phyloP scores from a whole-genome alignment of 2,797 vertebrate genomes.

The Acanthornis magna region DNA sequence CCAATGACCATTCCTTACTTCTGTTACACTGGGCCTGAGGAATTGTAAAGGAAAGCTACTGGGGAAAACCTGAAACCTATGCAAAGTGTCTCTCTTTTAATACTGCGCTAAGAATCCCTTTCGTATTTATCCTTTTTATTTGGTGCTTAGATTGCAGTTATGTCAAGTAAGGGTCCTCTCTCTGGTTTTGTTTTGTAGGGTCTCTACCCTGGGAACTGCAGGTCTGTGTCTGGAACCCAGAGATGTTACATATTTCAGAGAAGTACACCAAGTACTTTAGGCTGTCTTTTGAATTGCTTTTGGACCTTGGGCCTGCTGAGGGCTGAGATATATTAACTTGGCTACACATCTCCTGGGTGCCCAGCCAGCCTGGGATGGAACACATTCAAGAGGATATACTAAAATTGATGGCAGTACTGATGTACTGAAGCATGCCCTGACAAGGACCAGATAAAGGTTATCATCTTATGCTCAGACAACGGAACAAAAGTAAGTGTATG shows the following conservation, averaged over 20 bases:
- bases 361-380: constrained; percentile 7
- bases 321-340: constrained; percentile 25
- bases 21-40: background rate
- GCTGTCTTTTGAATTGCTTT: background rate
- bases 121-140: background rate
- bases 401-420: background rate
- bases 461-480: background rate
- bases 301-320: background rate
- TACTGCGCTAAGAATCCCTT: background rate
- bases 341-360: background rate
- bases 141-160: background rate
- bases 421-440: background rate
- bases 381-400: background rate
- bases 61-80: background rate
- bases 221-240: background rate
- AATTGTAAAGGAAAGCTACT: background rate
- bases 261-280: background rate
- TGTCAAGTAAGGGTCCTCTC: background rate
- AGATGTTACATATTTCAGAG: background rate
- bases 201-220: background rate
- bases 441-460: background rate
- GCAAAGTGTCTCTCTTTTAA: background rate
- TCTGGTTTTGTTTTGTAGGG: background rate
- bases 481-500: background rate
- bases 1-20: background rate